Conservation (phyloP, 1,140 invertebrate genomes). For the Listronotus bonariensis region DNA sequence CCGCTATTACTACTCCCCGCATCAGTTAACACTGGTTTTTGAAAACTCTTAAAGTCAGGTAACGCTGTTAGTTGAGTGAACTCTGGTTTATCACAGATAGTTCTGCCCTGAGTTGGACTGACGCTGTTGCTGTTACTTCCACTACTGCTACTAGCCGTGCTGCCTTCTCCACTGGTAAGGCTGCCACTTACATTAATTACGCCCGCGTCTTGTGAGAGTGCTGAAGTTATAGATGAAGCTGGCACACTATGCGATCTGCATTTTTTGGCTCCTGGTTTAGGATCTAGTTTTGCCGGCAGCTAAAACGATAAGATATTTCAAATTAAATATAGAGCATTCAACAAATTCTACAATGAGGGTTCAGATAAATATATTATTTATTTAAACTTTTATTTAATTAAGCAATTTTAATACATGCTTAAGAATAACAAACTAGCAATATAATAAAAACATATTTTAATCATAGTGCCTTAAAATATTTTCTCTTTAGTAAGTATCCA, state of each 20-base stretch:
- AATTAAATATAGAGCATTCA: neutral
- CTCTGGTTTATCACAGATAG: constrained; percentile 56
- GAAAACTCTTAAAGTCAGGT: constrained; percentile 56
- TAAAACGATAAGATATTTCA: neutral
- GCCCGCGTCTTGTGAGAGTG: constrained; percentile 7
- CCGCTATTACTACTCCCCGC: constrained; percentile 5
- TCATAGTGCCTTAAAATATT: no score
- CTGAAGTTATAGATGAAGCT: constrained; percentile 13
- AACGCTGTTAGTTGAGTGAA: constrained; percentile 53
- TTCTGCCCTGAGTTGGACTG: constrained; percentile 51
- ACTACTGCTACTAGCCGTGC: constrained; percentile 39
- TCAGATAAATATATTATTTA: no score
- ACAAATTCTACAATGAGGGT: neutral
- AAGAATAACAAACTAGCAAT: no score
- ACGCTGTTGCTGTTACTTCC: constrained; percentile 42
- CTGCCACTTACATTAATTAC: constrained; percentile 1
- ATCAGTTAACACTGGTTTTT: constrained; percentile 41
- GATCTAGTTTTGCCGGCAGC: constrained; percentile 35
- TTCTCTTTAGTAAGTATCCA: no score
- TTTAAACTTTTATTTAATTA: no score
- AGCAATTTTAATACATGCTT: no score
- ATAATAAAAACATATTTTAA: no score
- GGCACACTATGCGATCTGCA: constrained; percentile 40
- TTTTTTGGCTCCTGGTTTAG: constrained; percentile 38
- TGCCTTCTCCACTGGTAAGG: constrained; percentile 30